Base-by-base conservation (phyloP, 2,113 vertebrate genomes). In the Artemisiospiza belli region DNA sequence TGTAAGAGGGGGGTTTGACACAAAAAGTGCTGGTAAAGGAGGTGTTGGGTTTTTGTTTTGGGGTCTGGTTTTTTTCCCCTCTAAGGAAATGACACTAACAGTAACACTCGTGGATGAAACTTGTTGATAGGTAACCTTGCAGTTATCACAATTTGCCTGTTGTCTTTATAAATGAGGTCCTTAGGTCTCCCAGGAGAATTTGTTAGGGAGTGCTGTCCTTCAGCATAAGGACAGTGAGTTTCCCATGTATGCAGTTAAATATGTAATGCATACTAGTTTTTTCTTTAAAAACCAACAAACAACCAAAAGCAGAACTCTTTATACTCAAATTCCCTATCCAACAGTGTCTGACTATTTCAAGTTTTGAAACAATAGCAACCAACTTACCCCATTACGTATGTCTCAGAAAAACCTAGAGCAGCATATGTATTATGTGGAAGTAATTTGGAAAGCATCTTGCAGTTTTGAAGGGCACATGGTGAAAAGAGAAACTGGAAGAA, bases 371-470 rank as follows among this genome's bases (percentile, higher is more conserved):
- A 92, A 68, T 87, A 85, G 66, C 74, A 91, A 69, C 51, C 28
- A 47, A 76, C 67, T 85, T 73, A 87, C 23, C n/a, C 87, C 49
- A 79, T 94, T 92, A 80, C 1, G 1, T 76, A 77, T 41, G 41
- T 76, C 74, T 86, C 87, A 87, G 62, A 76, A 95, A 85, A 93
- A 75, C 44, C 64, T 95, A 49, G 62, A 73, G 10, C 37, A 82
- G 77, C 73, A n/a, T 54, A 73, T 87, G 80, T 72, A 82, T 59
- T 89, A 89, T 77, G 75, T 89, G 91, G 78, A 95, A 91, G 39
- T 85, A 83, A 95, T 95, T 92, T 91, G 78, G n/a, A 83, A 95
- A 43, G 89, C 59, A 79, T 92, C 91, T 73, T 92, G 70, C 78
- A 68, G 28, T 92, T 87, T 69, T 66, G 77, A 85, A 91, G 51